These are phyloP conservation scores for Tragelaphus oryx DNA, from an alignment of 2,797 vertebrate species.

Conservation along the genomic window DNA sequence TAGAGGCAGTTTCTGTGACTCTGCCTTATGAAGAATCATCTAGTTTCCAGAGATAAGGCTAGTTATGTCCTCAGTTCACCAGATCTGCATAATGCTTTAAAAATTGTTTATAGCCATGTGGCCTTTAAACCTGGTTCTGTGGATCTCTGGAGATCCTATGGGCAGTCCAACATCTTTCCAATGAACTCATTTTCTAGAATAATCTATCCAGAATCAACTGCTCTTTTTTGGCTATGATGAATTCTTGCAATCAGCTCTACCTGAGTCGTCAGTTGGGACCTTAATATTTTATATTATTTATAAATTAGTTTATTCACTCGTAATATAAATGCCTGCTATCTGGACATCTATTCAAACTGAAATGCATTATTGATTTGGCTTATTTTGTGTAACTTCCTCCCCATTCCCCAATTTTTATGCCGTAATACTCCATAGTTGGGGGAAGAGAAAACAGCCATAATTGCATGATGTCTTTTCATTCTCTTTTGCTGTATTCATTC, in stretches of 20 bases:
- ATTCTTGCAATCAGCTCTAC: background rate
- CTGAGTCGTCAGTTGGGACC: background rate
- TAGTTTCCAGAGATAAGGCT: background rate
- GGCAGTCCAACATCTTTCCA: background rate
- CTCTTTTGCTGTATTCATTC: background rate
- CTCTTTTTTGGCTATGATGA: background rate
- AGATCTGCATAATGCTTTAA: background rate
- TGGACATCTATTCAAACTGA: background rate
- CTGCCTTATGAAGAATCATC: background rate
- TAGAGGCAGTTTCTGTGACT: background rate
- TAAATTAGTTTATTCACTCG: background rate
- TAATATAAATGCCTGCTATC: background rate
- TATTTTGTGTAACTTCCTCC: background rate
- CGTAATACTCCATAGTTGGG: background rate
- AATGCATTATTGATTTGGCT: background rate
- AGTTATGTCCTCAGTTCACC: background rate
- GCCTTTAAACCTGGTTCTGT: background rate
- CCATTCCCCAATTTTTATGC: slow-evolving; percentile 1
- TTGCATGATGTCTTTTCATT: background rate
- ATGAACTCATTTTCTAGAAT: background rate
- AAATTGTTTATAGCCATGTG: fast-evolving
- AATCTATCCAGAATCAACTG: background rate
- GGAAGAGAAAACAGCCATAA: background rate
- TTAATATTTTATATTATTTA: background rate
- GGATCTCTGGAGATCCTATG: background rate